A percentile compares a stretch with the other conserved stretches of the same genome.
Conservation (phyloP, 2,797 vertebrate genomes). For the Mionectes olivaceus region DNA sequence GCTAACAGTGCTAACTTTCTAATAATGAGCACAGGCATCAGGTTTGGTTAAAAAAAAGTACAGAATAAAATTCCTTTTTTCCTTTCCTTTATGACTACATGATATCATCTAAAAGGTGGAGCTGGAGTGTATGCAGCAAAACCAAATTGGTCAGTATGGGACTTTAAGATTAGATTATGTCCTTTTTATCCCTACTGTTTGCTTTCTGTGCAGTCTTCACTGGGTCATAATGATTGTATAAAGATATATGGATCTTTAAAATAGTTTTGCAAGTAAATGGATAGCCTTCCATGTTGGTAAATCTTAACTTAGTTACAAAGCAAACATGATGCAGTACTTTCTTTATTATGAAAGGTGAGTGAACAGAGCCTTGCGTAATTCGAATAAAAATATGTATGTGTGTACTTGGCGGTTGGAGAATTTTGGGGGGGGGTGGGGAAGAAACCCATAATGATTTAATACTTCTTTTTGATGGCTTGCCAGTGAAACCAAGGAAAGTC, state of each 20-base stretch:
- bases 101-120: not conserved
- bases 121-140: not conserved
- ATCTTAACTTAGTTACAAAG: not conserved
- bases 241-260: not conserved
- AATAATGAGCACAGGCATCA: not conserved
- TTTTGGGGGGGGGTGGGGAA: not conserved
- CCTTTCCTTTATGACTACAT: not conserved
- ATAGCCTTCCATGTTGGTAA: not conserved
- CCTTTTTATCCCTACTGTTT: not conserved
- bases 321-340: not conserved
- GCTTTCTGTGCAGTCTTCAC: not conserved
- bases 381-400: not conserved
- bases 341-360: not conserved
- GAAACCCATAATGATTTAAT: not conserved
- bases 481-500: conserved; percentile 33
- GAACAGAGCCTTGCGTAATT: not conserved
- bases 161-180: not conserved
- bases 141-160: not conserved
- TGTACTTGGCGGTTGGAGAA: not conserved
- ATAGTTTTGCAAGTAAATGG: not conserved
- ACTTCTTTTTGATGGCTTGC: not conserved
- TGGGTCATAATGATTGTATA: not conserved
- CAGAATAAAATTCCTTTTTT: not conserved
- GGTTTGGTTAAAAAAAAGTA: not conserved
- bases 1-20: not conserved